Evolutionary conservation across 2,888 invertebrate species (phyloP).

Genomic region (Flexamia atlantica): DNA sequence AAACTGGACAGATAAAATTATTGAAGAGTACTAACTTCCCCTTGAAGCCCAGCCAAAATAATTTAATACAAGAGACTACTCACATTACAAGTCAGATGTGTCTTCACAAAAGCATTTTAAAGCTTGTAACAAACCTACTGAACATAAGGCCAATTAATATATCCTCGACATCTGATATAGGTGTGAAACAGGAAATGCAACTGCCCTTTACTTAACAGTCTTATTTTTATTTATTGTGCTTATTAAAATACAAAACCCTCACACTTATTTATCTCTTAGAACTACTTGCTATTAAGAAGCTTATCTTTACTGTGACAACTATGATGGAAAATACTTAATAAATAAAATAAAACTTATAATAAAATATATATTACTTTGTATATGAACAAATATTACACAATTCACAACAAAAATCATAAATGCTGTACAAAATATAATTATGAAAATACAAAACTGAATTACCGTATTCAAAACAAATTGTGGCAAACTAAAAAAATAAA

Average conservation of each 20-base stretch:
- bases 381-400: constrained; percentile 47
- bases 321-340: constrained; percentile 15
- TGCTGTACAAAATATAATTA: neutral
- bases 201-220: neutral
- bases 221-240: constrained; percentile 25
- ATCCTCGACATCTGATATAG: neutral
- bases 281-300: neutral
- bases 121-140: neutral
- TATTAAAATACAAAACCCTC: neutral
- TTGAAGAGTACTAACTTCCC: no score
- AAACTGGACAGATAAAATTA: no score
- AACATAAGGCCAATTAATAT: neutral
- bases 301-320: neutral
- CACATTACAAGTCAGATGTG: neutral
- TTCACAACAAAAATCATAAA: neutral
- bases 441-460: neutral
- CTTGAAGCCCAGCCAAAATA: neutral
- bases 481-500: neutral
- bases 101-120: neutral
- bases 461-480: neutral
- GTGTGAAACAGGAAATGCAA: neutral
- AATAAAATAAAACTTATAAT: constrained; percentile 35
- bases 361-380: constrained; percentile 48
- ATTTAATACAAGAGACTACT: neutral
- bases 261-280: neutral